A percentile compares a stretch with the other conserved stretches of the same genome.
These are phyloP conservation scores for Planiliza haematocheilus DNA, from an alignment of 2,113 vertebrate species.

Conservation along the genomic window DNA sequence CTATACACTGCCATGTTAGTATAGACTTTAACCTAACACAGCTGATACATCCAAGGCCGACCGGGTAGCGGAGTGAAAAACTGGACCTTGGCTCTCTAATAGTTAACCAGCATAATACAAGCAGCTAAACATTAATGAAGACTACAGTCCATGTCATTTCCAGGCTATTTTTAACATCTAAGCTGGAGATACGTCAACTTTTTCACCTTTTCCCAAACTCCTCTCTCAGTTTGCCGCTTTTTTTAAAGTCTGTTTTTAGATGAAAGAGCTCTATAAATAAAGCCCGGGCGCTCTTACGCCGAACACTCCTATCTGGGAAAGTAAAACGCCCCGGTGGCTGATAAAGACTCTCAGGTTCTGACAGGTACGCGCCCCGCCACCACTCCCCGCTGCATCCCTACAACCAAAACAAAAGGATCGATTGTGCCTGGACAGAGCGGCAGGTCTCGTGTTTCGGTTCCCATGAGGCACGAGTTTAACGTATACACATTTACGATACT, in stretches of 20 bases:
- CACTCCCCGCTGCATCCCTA: constrained; percentile 51
- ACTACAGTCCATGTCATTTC: background rate
- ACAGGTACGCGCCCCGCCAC: constrained; percentile 52
- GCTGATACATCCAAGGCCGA: background rate
- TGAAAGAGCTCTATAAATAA: constrained; percentile 58
- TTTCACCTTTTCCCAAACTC: background rate
- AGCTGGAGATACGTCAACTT: constrained; percentile 13
- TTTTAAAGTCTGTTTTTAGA: constrained; percentile 47
- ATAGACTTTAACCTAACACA: constrained; percentile 41
- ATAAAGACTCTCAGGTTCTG: constrained; percentile 63
- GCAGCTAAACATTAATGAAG: constrained; percentile 71
- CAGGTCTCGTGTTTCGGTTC: constrained; percentile 66
- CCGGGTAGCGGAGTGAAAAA: background rate
- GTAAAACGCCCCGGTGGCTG: constrained; percentile 46
- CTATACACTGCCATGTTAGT: background rate
- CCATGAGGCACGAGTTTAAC: constrained; percentile 58
- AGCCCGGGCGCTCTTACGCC: constrained; percentile 4
- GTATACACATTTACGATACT: constrained; percentile 36
- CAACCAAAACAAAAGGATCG: constrained; percentile 70
- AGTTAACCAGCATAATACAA: constrained; percentile 59
- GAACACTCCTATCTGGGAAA: constrained; percentile 41
- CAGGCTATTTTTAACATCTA: constrained; percentile 51
- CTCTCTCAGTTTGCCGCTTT: background rate
- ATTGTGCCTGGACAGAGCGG: constrained; percentile 67
- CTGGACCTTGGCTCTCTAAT: constrained; percentile 57